These are phyloP conservation scores for Naja naja DNA, from an alignment of 2,113 vertebrate genomes.

Conservation along the genomic window DNA sequence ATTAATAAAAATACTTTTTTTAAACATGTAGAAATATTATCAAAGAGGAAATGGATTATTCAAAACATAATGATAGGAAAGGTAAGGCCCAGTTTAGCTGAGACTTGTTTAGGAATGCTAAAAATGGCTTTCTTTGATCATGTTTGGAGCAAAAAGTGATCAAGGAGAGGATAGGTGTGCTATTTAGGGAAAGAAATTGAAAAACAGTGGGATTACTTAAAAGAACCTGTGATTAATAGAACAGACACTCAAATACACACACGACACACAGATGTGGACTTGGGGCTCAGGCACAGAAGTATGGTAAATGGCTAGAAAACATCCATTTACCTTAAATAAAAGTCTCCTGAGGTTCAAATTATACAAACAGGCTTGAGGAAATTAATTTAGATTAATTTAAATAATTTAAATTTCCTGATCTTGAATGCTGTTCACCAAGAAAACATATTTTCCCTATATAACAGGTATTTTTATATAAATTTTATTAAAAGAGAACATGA, in stretches of 20 bases:
- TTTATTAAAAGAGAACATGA: neutral
- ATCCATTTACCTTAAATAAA: neutral
- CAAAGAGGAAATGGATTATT: neutral
- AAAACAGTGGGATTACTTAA: neutral
- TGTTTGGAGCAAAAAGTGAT: neutral
- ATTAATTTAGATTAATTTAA: neutral
- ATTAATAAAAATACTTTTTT: neutral
- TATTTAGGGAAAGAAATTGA: neutral
- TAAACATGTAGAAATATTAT: neutral
- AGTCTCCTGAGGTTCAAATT: neutral
- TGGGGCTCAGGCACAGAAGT: neutral
- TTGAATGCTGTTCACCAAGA: neutral
- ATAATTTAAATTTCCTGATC: neutral
- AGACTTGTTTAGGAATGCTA: neutral
- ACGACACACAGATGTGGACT: neutral
- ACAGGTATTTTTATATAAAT: neutral
- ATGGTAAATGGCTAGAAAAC: neutral
- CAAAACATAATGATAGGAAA: neutral
- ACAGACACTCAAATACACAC: neutral
- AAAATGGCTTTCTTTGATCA: neutral
- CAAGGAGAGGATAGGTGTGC: neutral
- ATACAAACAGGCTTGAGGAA: neutral
- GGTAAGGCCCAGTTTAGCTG: neutral
- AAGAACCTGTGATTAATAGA: neutral
- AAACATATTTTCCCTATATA: neutral